Conservation (phyloP, 2,113 vertebrate genomes). For the Phycodurus eques region DNA sequence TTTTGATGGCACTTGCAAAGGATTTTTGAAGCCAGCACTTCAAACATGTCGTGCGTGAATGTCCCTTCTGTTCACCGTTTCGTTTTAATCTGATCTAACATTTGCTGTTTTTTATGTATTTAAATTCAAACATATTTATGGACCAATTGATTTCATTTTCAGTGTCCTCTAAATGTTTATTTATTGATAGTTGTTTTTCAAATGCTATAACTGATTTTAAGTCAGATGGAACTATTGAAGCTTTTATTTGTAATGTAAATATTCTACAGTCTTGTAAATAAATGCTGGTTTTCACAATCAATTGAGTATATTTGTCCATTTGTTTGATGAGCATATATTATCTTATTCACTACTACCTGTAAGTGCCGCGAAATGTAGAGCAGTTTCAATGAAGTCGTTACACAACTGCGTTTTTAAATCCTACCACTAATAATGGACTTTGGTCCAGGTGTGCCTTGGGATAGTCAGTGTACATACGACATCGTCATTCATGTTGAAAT, state of each 20-base stretch:
- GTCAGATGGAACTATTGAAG: constrained; percentile 23
- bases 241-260: constrained; percentile 43
- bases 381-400: background rate
- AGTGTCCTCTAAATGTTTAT: constrained; percentile 38
- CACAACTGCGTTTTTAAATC: constrained; percentile 1
- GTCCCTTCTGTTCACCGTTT: constrained; percentile 9
- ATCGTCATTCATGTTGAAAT: background rate
- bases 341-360: background rate
- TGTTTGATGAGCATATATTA: background rate
- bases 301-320: background rate
- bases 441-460: background rate
- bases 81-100: background rate
- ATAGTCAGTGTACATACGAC: background rate
- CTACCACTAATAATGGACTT: constrained; percentile 1
- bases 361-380: background rate
- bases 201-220: constrained; percentile 19
- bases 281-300: constrained; percentile 46
- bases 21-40: constrained; percentile 14
- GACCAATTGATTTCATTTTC: background rate
- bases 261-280: constrained; percentile 57
- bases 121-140: background rate
- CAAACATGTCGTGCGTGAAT: background rate
- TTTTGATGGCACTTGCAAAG: constrained; percentile 25
- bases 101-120: background rate
- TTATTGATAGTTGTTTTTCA: constrained; percentile 43